Conservation (phyloP, 2,113 vertebrate genomes). For the Megalops atlanticus region DNA sequence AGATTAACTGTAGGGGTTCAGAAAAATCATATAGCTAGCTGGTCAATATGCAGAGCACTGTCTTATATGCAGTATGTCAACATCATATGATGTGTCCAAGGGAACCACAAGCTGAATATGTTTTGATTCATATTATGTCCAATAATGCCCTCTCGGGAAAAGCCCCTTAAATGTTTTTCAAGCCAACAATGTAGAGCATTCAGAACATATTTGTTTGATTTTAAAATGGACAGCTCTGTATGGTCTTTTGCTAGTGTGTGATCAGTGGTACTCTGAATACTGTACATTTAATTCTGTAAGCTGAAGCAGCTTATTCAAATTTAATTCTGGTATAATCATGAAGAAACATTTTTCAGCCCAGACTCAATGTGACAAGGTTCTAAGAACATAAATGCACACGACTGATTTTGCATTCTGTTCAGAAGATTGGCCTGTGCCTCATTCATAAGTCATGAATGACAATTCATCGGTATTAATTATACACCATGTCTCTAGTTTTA, state of each 20-base stretch:
- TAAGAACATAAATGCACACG: background rate
- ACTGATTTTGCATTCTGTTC: background rate
- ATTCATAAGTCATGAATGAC: constrained; percentile 9
- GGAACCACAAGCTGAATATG: too few species aligned
- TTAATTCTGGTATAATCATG: too few species aligned
- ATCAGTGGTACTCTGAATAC: background rate
- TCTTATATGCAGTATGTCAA: too few species aligned
- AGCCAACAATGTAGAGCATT: too few species aligned
- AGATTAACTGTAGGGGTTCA: background rate
- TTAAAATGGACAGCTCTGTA: background rate
- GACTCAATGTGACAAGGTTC: background rate
- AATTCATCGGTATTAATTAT: constrained; percentile 22
- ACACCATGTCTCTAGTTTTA: background rate
- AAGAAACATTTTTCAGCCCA: background rate
- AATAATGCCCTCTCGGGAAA: too few species aligned
- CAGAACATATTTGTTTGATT: too few species aligned
- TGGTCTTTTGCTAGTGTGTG: background rate
- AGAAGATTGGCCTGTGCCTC: background rate
- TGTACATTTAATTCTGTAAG: background rate
- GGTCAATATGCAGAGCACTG: too few species aligned
- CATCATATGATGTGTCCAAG: too few species aligned
- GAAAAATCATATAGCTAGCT: background rate
- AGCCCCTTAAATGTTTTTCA: too few species aligned
- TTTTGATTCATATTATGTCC: too few species aligned
- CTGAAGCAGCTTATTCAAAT: background rate